Percentiles rank a stretch among this genome's conserved stretches.
Conservation (phyloP, 2,888 invertebrate genomes). For the Callyntrura guangdongensis region DNA sequence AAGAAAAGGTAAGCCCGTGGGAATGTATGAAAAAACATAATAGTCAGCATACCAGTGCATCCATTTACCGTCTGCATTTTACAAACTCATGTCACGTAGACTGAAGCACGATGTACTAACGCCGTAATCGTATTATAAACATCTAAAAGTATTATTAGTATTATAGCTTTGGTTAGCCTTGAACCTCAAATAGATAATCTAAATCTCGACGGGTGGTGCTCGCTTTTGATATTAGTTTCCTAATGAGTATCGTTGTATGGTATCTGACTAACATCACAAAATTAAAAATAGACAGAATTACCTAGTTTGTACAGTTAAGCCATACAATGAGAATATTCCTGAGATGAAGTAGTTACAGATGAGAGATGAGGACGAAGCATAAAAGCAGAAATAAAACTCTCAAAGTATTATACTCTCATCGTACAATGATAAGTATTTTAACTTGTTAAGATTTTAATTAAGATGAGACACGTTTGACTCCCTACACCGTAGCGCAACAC, state of each 20-base stretch:
- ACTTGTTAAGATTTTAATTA: constrained; percentile 58
- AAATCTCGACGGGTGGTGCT: constrained; percentile 56
- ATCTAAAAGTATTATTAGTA: no score
- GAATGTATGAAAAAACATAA: no score
- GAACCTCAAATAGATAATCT: constrained; percentile 41
- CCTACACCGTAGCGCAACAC: neutral
- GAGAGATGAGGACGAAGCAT: neutral
- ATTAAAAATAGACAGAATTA: constrained; percentile 3
- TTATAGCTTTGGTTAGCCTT: constrained; percentile 16
- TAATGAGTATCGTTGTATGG: neutral
- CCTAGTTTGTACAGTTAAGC: no score
- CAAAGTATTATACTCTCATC: neutral
- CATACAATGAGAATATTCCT: no score
- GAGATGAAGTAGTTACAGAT: neutral
- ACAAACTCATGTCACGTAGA: neutral
- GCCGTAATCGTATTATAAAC: neutral
- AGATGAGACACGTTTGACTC: constrained; percentile 30
- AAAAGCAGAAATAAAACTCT: neutral
- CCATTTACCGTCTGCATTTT: neutral
- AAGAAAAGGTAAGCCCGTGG: no score
- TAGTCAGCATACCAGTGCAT: no score
- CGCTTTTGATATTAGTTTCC: neutral
- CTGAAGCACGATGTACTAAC: no score
- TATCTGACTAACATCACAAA: neutral
- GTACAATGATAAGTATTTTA: neutral